A percentile compares a stretch with the other conserved stretches of the same genome.
Conservation (phyloP, 2,888 invertebrate species). For the Sesia apiformis region DNA sequence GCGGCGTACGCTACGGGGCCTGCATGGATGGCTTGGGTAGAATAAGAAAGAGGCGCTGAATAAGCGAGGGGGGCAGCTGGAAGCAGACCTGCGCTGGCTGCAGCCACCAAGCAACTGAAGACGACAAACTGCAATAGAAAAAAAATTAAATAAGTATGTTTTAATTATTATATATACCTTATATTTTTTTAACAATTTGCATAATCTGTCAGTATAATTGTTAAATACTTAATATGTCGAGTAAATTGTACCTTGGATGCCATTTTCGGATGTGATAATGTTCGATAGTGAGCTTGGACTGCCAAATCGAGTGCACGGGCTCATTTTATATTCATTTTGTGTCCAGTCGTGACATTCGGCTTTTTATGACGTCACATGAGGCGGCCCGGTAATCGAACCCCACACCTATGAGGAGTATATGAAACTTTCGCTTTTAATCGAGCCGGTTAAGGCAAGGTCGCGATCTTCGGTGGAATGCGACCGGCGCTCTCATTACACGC, state of each 20-base stretch:
- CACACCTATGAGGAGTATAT: slow-evolving; percentile 36
- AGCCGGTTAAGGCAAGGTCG: slow-evolving; percentile 44
- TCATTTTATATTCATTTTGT: slow-evolving; percentile 38
- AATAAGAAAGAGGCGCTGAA: slow-evolving; percentile 8
- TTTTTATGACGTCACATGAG: slow-evolving; percentile 35
- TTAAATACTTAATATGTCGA: neutral
- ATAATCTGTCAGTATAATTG: too few relatives aligned
- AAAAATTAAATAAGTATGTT: neutral
- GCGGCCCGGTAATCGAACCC: slow-evolving; percentile 34
- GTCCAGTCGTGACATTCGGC: slow-evolving; percentile 35
- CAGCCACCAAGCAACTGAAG: slow-evolving; percentile 18
- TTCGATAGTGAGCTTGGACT: slow-evolving; percentile 38
- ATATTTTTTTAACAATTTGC: neutral
- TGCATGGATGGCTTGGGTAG: slow-evolving; percentile 16
- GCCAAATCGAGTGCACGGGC: slow-evolving; percentile 28
- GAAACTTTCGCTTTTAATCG: slow-evolving; percentile 58
- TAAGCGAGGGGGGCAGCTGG: slow-evolving; percentile 34
- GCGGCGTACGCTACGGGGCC: slow-evolving; percentile 48
- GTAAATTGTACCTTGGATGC: slow-evolving; percentile 38
- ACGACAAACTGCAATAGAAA: slow-evolving; percentile 9
- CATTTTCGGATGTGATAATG: slow-evolving; percentile 40
- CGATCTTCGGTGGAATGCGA: slow-evolving; percentile 26
- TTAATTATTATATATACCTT: neutral
- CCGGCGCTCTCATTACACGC: slow-evolving; percentile 9
- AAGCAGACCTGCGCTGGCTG: slow-evolving; percentile 12